Conservation (phyloP, 2,797 vertebrate species). For the Chelonia mydas region DNA sequence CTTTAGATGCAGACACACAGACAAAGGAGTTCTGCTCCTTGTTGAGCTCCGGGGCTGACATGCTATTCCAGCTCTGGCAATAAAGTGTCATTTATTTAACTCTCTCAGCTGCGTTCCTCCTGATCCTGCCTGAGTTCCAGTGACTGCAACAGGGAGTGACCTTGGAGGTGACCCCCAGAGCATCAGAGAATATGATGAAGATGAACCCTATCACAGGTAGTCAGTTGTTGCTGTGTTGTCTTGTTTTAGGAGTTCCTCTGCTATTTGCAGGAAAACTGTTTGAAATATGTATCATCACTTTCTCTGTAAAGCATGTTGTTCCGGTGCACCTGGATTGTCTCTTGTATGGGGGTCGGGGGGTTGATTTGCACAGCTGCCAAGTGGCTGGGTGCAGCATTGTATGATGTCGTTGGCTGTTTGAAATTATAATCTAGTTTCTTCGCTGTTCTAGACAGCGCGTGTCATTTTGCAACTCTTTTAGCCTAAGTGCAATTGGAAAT, state of each 20-base stretch:
- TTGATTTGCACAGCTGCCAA: background rate
- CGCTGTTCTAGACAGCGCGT: background rate
- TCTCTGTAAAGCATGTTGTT: background rate
- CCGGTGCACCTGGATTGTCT: background rate
- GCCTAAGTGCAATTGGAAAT: background rate
- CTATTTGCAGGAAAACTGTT: background rate
- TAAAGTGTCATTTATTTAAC: background rate
- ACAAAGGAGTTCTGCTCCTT: conserved; percentile 36
- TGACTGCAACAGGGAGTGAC: background rate
- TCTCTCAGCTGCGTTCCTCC: background rate
- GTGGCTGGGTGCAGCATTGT: background rate
- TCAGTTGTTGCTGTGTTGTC: background rate
- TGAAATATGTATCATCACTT: background rate
- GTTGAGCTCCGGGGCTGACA: conserved; percentile 35
- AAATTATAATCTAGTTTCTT: background rate
- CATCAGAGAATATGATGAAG: background rate
- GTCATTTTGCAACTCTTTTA: background rate
- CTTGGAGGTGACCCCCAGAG: background rate
- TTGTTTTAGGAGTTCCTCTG: background rate
- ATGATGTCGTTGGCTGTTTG: background rate
- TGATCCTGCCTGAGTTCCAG: background rate
- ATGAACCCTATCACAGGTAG: conserved; percentile 59
- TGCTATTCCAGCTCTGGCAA: background rate
- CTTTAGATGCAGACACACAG: conserved; percentile 67
- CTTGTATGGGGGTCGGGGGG: background rate